Conservation (phyloP, 2,888 invertebrate species). For the Parelbella ahira region DNA sequence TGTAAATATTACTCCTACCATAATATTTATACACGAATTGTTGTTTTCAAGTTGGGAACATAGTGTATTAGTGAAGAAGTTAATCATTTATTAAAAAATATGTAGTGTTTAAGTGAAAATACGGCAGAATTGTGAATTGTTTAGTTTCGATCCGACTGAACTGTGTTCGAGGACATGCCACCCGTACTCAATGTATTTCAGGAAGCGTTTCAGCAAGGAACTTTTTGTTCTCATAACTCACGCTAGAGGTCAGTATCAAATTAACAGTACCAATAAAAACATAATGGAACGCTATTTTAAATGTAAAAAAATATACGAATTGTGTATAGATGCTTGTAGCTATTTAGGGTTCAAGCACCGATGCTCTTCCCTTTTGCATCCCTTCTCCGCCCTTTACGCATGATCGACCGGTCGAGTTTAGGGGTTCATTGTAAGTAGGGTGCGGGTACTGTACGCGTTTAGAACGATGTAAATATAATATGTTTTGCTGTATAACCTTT, state of each 20-base stretch:
- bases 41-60: slow-evolving; percentile 58
- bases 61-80: slow-evolving; percentile 45
- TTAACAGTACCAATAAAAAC: slow-evolving; percentile 33
- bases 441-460: slow-evolving; percentile 44
- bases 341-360: slow-evolving; percentile 70
- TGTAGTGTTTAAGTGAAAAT: slow-evolving; percentile 55
- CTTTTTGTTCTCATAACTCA: slow-evolving; percentile 72
- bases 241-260: slow-evolving; percentile 76
- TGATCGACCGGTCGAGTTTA: slow-evolving; percentile 79
- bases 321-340: slow-evolving; percentile 42
- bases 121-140: slow-evolving; percentile 53
- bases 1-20: slow-evolving; percentile 75
- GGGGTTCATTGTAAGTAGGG: slow-evolving; percentile 69
- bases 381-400: slow-evolving; percentile 80
- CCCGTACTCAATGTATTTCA: slow-evolving; percentile 70
- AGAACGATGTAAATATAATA: slow-evolving; percentile 22
- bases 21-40: slow-evolving; percentile 68
- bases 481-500: no score
- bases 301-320: slow-evolving; percentile 6
- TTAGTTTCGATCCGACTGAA: slow-evolving; percentile 69
- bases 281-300: slow-evolving; percentile 25
- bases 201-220: slow-evolving; percentile 75
- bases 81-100: slow-evolving; percentile 42
- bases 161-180: slow-evolving; percentile 60
- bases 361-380: slow-evolving; percentile 76